phyloP scores from a whole-genome alignment of 2,113 vertebrate genomes.

The Forbesichthys agassizii region DNA sequence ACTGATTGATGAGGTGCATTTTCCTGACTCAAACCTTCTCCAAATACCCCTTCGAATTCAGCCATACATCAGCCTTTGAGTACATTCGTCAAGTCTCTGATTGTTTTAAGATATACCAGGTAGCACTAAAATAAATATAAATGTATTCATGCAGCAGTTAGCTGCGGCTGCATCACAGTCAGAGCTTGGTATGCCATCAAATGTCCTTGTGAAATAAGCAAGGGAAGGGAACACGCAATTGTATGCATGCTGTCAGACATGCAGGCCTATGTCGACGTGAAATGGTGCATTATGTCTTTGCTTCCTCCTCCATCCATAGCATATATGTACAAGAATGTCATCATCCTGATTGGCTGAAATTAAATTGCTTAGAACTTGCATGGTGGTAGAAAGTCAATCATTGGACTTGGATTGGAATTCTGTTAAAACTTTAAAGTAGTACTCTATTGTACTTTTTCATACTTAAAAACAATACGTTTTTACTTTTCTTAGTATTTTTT shows the following conservation, averaged over 20 bases:
- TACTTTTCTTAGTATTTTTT: too few relatives aligned
- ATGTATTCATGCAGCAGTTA: constrained; percentile 57
- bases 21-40: constrained; percentile 71
- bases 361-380: too few relatives aligned
- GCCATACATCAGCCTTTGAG: constrained; percentile 66
- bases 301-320: too few relatives aligned
- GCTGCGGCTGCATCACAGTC: constrained; percentile 24
- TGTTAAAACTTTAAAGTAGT: too few relatives aligned
- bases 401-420: too few relatives aligned
- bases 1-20: constrained; percentile 73
- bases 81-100: constrained; percentile 68
- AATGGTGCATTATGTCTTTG: background rate
- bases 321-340: too few relatives aligned
- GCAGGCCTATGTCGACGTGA: background rate
- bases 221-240: background rate
- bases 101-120: constrained; percentile 70
- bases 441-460: too few relatives aligned
- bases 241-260: too few relatives aligned
- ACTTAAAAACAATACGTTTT: too few relatives aligned
- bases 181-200: constrained; percentile 15
- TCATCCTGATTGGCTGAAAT: too few relatives aligned
- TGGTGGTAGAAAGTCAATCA: too few relatives aligned
- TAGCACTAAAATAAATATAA: constrained; percentile 58
- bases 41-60: constrained; percentile 61
- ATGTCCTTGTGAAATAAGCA: background rate